phyloP scores from a whole-genome alignment of 2,113 vertebrate genomes.

The Urocolius indicus region DNA sequence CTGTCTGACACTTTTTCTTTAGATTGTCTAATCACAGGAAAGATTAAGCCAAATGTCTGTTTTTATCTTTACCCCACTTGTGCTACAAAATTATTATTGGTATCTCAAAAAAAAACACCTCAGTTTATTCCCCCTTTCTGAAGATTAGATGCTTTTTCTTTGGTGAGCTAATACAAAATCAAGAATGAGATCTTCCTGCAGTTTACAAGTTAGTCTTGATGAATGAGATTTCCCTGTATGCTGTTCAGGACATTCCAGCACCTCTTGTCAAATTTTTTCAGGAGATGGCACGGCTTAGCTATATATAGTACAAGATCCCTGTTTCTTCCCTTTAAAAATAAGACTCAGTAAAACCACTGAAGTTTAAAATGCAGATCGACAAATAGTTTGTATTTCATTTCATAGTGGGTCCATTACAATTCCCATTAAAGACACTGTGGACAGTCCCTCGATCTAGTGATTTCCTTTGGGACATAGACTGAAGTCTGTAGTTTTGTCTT shows the following conservation, averaged over 20 bases:
- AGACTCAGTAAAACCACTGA: neutral
- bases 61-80: neutral
- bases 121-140: neutral
- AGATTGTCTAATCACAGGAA: neutral
- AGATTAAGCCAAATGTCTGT: neutral
- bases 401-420: neutral
- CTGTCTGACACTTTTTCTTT: neutral
- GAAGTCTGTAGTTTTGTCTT: neutral
- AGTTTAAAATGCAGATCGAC: neutral
- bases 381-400: neutral
- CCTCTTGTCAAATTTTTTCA: neutral
- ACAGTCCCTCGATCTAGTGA: neutral
- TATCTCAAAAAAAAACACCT: neutral
- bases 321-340: neutral
- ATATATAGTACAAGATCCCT: neutral
- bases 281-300: neutral
- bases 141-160: neutral
- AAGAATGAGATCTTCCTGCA: neutral
- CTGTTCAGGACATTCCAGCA: neutral
- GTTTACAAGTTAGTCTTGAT: neutral
- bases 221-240: neutral
- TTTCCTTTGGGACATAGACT: neutral
- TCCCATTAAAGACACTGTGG: neutral
- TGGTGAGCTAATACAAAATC: neutral
- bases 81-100: neutral